Base-by-base conservation (phyloP, 2,797 vertebrate genomes). In the Macropodus opercularis region DNA sequence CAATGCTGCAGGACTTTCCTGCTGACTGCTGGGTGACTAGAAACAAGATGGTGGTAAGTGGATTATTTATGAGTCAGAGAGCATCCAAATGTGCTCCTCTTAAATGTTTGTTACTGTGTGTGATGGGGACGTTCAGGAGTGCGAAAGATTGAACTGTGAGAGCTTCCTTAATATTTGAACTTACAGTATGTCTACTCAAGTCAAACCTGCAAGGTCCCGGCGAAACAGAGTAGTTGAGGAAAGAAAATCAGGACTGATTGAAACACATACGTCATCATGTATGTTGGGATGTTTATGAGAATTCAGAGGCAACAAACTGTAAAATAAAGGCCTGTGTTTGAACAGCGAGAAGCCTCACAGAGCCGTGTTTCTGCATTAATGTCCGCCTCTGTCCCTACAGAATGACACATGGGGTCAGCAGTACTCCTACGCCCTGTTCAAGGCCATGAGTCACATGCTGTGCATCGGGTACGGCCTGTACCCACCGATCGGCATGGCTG, bases 371-470 rank as follows among this genome's bases (percentile, higher is more conserved):
- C 44, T 21, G 44, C 38, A 8, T 36, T 24, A 56, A 47, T 32
- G 41, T 24, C 22, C 41, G 29, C 76, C 72, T 51, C 5, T 24
- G 3, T 22, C 19, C 56, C 69, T 57, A 7, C 87, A 98, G 97
- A 98, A 99, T 17, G 96, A 95, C 89, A 97, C 97, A 0, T 98
- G 97, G 97, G 95, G 96, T 43, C 96, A 95, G 92, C 97, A 98
- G 81, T 99, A 99, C 72, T 98, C 97, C 74, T 95, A 98, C 6
- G 97, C 97, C 2, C 93, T 99, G 63, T 99, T 99, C 92, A 99
- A 98, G 88, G 97, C 97, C 79, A 99, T 99, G 97, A 99, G 97
- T 74, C 97, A 99, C 93, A 99, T 99, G 97, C 92, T 99, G 61
- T 99, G 97, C 83, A 99, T 99, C 2, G 97, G 97, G 3, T 99